Evolutionary conservation across 2,888 invertebrate species (phyloP).

Genomic region (Caenorhabditis sp.): DNA sequence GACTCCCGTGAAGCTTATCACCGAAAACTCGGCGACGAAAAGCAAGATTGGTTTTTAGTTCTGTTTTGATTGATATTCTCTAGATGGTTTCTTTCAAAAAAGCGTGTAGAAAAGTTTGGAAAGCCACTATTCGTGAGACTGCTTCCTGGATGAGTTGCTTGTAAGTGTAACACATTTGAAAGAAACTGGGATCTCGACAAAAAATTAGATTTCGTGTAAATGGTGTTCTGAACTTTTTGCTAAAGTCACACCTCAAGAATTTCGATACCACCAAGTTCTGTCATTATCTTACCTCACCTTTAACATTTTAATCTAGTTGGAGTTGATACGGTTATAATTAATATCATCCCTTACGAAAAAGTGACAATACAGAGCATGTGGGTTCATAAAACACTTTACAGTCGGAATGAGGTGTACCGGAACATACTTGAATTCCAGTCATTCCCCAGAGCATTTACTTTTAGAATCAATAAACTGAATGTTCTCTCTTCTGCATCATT

Average conservation of each 20-base stretch:
- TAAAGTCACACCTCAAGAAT: too few relatives aligned
- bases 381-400: neutral
- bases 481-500: neutral
- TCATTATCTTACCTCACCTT: too few relatives aligned
- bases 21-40: slow-evolving; percentile 32
- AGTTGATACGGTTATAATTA: neutral
- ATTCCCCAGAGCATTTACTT: neutral
- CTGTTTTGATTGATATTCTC: slow-evolving; percentile 5
- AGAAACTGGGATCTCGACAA: too few relatives aligned
- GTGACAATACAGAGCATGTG: too few relatives aligned
- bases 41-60: neutral
- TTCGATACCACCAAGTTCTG: too few relatives aligned
- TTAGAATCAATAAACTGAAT: slow-evolving; percentile 3
- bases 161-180: too few relatives aligned
- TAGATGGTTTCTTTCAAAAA: slow-evolving; percentile 21
- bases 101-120: slow-evolving; percentile 15
- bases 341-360: neutral
- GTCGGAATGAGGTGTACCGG: neutral
- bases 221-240: too few relatives aligned
- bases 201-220: too few relatives aligned
- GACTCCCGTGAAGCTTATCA: slow-evolving; percentile 17
- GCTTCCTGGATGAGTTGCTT: slow-evolving; percentile 18
- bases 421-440: slow-evolving; percentile 7
- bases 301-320: too few relatives aligned
- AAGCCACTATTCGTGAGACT: neutral